Evolutionary conservation across 2,888 invertebrate species (phyloP).

Genomic region (Eristalis pertinax): DNA sequence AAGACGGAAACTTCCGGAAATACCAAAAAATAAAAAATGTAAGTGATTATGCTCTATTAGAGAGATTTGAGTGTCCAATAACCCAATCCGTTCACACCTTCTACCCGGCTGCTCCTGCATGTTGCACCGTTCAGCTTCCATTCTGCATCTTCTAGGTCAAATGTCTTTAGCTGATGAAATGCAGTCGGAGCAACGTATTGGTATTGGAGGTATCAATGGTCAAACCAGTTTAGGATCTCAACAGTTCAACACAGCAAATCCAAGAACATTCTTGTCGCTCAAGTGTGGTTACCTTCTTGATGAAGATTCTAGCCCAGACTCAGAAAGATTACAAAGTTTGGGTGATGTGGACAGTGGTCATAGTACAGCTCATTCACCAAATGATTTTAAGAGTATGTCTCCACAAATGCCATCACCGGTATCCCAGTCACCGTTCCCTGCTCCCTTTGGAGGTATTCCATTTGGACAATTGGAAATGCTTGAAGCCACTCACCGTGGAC

Average conservation of each 20-base stretch:
- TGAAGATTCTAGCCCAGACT: constrained; percentile 93
- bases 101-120: constrained; percentile 55
- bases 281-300: constrained; percentile 89
- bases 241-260: constrained; percentile 73
- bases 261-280: constrained; percentile 85
- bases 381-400: constrained; percentile 93
- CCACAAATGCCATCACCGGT: constrained; percentile 85
- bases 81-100: constrained; percentile 31
- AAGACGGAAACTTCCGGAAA: constrained; percentile 92
- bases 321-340: constrained; percentile 89
- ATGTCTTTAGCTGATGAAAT: constrained; percentile 82
- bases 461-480: constrained; percentile 92
- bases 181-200: constrained; percentile 69
- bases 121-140: constrained; percentile 83
- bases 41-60: constrained; percentile 80
- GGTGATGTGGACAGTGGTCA: constrained; percentile 94
- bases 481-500: constrained; percentile 96
- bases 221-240: constrained; percentile 57
- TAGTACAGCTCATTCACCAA: constrained; percentile 95
- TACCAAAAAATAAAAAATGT: constrained; percentile 94
- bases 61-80: constrained; percentile 50
- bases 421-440: constrained; percentile 85
- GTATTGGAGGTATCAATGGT: constrained; percentile 74
- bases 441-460: constrained; percentile 88
- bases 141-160: constrained; percentile 84